Percentiles rank a stretch among this genome's conserved stretches.
These are phyloP conservation scores for Syngnathus rostellatus DNA, from an alignment of 2,797 vertebrate species.

Conservation along the genomic window DNA sequence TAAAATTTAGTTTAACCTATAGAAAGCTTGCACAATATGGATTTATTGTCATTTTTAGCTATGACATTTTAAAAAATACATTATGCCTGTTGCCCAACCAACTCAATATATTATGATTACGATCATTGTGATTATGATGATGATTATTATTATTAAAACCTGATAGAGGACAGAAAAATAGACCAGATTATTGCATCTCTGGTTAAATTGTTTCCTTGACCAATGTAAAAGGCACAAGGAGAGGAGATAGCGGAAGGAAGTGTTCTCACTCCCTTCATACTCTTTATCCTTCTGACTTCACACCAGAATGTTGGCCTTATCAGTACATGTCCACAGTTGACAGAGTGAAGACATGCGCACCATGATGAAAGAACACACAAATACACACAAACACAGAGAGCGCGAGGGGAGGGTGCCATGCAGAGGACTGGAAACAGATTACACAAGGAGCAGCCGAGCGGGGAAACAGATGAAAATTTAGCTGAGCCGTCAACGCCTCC, in stretches of 20 bases:
- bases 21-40: too few species aligned
- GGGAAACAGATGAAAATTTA: slow-evolving; percentile 35
- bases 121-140: too few species aligned
- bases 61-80: too few species aligned
- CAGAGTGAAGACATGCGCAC: slow-evolving; percentile 43
- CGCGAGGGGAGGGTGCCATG: slow-evolving; percentile 24
- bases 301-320: slow-evolving; percentile 56
- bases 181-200: too few species aligned
- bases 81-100: too few species aligned
- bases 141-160: too few species aligned
- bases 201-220: too few species aligned
- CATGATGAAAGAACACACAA: slow-evolving; percentile 40
- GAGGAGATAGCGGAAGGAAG: slow-evolving; percentile 20
- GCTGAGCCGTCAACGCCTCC: slow-evolving; percentile 21
- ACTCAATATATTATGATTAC: too few species aligned
- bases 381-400: neutral
- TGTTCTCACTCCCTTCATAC: slow-evolving; percentile 36
- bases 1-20: too few species aligned
- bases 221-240: slow-evolving; percentile 16
- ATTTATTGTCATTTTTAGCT: too few species aligned
- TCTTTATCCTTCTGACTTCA: slow-evolving; percentile 16
- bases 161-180: too few species aligned
- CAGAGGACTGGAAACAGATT: slow-evolving; percentile 44
- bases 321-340: slow-evolving; percentile 52
- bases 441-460: slow-evolving; percentile 29